These are phyloP conservation scores for Sus scrofa DNA, from an alignment of 2,113 vertebrate species.

Conservation along the genomic window T2T-Sscrofa CM000824.6:146733001-146733500, in stretches of 20 bases:
- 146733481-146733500: not conserved
- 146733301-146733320: not conserved
- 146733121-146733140: not conserved
- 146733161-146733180: not conserved
- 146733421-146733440: constrained; percentile 24
- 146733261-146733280: not conserved
- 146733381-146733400: constrained; percentile 28
- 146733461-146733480: not conserved
- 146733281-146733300: not conserved
- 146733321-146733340: constrained; percentile 3
- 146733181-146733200: constrained; percentile 19
- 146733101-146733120: not conserved
- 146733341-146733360: not conserved
- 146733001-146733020: not conserved
- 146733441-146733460: not conserved
- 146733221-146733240: not conserved
- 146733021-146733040: not conserved
- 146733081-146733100: not conserved
- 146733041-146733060: not conserved
- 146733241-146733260: not conserved
- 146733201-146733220: not conserved
- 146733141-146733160: not conserved
- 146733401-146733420: constrained; percentile 8
- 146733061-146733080: not conserved
- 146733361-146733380: not conserved